These are phyloP conservation scores for Rafetus swinhoei DNA, from an alignment of 2,113 vertebrate genomes.

Conservation along the genomic window DNA sequence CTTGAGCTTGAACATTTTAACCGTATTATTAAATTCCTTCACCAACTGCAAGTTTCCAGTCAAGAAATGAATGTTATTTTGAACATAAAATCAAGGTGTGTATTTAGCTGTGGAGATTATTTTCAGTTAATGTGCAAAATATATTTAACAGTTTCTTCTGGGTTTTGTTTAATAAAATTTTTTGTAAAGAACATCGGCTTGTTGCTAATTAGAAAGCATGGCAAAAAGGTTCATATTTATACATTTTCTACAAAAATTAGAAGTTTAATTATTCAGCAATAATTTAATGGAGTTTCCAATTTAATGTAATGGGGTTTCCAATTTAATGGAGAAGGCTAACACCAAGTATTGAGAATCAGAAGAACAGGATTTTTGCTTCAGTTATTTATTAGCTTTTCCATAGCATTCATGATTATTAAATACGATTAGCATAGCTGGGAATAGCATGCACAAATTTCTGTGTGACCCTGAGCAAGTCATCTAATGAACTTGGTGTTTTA, in stretches of 20 bases:
- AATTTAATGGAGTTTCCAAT: background rate
- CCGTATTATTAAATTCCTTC: conserved; percentile 80
- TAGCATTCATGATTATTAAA: background rate
- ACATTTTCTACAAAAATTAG: background rate
- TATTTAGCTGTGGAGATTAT: background rate
- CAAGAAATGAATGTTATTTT: conserved; percentile 74
- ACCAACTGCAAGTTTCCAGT: conserved; percentile 75
- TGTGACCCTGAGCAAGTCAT: background rate
- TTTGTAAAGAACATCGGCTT: background rate
- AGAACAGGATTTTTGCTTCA: background rate
- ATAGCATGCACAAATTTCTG: background rate
- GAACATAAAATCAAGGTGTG: conserved; percentile 83
- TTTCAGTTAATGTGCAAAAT: background rate
- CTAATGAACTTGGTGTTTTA: background rate
- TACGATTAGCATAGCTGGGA: background rate
- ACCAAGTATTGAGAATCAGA: background rate
- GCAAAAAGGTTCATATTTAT: background rate
- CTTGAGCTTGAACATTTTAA: conserved; percentile 83
- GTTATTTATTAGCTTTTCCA: background rate
- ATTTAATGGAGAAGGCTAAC: background rate
- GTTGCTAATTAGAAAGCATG: background rate
- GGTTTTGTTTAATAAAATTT: background rate
- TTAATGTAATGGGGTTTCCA: background rate
- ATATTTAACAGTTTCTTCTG: background rate
- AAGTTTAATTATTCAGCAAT: background rate